Percentiles rank a stretch among this genome's conserved stretches.
Conservation (phyloP, 2,113 vertebrate species). For the Platichthys flesus region DNA sequence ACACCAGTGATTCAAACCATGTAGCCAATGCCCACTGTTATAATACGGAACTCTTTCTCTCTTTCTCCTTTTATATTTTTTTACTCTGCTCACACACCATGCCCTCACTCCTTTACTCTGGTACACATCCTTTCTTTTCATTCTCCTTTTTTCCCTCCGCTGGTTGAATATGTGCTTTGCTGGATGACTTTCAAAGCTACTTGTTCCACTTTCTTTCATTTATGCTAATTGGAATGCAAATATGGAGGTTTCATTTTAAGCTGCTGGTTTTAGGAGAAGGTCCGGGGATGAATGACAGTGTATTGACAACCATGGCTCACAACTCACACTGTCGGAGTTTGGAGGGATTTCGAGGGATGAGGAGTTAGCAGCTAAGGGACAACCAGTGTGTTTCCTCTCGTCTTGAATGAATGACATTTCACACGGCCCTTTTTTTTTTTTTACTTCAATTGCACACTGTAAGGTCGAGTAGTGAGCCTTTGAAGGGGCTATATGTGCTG, state of each 20-base stretch:
- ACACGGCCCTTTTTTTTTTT: slow-evolving; percentile 18
- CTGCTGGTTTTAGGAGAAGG: slow-evolving; percentile 67
- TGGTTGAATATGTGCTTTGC: slow-evolving; percentile 70
- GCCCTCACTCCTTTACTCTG: slow-evolving; percentile 41
- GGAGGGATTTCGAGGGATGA: slow-evolving; percentile 57
- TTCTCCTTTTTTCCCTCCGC: slow-evolving; percentile 26
- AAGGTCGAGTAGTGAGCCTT: slow-evolving; percentile 39
- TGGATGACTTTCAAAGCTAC: slow-evolving; percentile 82
- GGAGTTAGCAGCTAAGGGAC: slow-evolving; percentile 63
- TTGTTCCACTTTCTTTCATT: slow-evolving; percentile 82
- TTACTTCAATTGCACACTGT: slow-evolving; percentile 56
- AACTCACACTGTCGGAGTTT: slow-evolving; percentile 47
- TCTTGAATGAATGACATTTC: slow-evolving; percentile 69
- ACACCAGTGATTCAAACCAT: slow-evolving; percentile 76
- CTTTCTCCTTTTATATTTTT: neutral
- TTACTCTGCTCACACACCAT: slow-evolving; percentile 3
- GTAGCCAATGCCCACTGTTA: slow-evolving; percentile 61
- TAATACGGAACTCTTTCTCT: slow-evolving; percentile 57
- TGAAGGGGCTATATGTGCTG: slow-evolving; percentile 54
- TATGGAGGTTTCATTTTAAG: slow-evolving; percentile 77
- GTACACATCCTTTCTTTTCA: neutral
- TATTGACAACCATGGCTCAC: slow-evolving; percentile 69
- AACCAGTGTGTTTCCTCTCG: slow-evolving; percentile 62
- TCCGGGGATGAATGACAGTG: slow-evolving; percentile 46
- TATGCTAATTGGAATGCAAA: slow-evolving; percentile 84